phyloP scores from a whole-genome alignment of 2,888 invertebrate genomes.

The Rhopalosiphum nymphaeae region DNA sequence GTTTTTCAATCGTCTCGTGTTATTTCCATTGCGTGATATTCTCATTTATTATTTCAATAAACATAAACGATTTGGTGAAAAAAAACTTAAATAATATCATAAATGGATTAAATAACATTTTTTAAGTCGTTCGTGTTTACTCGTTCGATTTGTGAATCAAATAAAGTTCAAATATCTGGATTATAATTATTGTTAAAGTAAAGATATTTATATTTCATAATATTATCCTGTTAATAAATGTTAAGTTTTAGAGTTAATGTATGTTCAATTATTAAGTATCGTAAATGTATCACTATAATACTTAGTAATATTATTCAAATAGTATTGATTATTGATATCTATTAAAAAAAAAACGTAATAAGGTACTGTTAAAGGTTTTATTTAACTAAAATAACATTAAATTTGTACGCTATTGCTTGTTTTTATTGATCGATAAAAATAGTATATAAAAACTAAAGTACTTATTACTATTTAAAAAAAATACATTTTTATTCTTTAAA shows the following conservation, averaged over 20 bases:
- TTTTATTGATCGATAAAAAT: background rate
- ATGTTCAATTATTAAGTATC: background rate
- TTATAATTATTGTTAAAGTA: background rate
- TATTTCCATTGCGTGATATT: background rate
- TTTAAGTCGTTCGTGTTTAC: background rate
- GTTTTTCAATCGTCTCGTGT: background rate
- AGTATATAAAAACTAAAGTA: background rate
- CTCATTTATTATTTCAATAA: background rate
- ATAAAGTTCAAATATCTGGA: background rate
- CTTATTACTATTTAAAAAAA: background rate
- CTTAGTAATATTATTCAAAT: too few species aligned
- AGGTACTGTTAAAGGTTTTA: background rate
- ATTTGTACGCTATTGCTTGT: background rate
- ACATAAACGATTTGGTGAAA: background rate
- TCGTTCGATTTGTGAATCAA: background rate
- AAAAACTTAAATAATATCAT: background rate
- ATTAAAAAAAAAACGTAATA: background rate
- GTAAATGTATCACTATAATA: background rate
- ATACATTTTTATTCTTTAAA: background rate
- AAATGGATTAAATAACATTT: background rate
- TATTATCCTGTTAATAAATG: background rate
- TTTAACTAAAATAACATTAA: background rate
- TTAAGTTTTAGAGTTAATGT: background rate
- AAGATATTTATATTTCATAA: background rate
- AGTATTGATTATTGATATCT: background rate